These are phyloP conservation scores for Temnothorax rugatulus DNA, from an alignment of 2,888 invertebrate species.

Conservation along the genomic window DNA sequence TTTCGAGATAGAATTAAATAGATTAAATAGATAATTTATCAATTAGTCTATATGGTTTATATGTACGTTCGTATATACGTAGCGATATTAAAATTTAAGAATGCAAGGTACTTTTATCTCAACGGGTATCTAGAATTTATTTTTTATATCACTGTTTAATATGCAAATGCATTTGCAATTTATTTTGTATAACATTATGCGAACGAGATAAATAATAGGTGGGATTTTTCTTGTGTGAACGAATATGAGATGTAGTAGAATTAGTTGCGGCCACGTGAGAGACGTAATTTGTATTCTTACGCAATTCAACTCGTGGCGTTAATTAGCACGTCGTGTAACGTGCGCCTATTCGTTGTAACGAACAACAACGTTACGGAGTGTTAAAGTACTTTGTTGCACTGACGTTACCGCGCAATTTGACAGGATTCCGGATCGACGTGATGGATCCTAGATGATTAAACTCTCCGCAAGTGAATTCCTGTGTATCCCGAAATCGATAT, in stretches of 20 bases:
- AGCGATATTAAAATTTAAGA: background rate
- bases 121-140: background rate
- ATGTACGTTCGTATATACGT: background rate
- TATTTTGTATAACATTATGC: slow-evolving; percentile 14
- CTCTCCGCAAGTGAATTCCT: background rate
- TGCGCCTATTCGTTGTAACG: slow-evolving; percentile 36
- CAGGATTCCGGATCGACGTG: background rate
- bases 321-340: slow-evolving; percentile 59
- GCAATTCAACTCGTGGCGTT: slow-evolving; percentile 61
- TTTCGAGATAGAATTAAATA: background rate
- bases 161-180: slow-evolving; percentile 33
- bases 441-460: slow-evolving; percentile 9
- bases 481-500: slow-evolving; percentile 18
- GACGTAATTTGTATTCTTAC: slow-evolving; percentile 61
- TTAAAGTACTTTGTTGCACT: slow-evolving; percentile 13
- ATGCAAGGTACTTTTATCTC: background rate
- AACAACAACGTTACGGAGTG: slow-evolving; percentile 17
- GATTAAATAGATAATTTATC: background rate
- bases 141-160: slow-evolving; percentile 17
- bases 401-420: background rate
- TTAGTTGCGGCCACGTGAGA: slow-evolving; percentile 56
- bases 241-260: slow-evolving; percentile 19
- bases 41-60: background rate
- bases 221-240: slow-evolving; percentile 11
- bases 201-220: slow-evolving; percentile 33